A percentile compares a stretch with the other conserved stretches of the same genome.
Conservation (phyloP, 1,140 invertebrate genomes). For the Drosophila navojoa region DNA sequence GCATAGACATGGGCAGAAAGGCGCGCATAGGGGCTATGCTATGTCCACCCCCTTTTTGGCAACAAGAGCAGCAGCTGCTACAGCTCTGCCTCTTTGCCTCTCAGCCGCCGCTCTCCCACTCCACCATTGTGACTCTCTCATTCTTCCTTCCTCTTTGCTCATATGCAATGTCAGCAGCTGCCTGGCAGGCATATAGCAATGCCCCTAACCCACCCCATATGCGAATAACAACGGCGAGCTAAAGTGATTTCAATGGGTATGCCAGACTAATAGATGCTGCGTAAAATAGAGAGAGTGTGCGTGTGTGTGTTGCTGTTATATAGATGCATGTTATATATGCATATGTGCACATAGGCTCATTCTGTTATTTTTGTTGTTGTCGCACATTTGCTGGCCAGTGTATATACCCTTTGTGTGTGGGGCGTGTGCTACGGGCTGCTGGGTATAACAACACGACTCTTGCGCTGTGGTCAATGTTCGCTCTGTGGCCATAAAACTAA, state of each 20-base stretch:
- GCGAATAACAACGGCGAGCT: slow-evolving; percentile 6
- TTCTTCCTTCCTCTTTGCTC: slow-evolving; percentile 10
- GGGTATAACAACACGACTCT: slow-evolving; percentile 2
- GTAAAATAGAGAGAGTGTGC: too few species aligned
- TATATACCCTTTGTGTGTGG: background rate
- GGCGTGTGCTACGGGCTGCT: background rate
- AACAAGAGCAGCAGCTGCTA: slow-evolving; percentile 33
- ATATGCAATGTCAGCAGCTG: slow-evolving; percentile 46
- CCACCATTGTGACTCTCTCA: background rate
- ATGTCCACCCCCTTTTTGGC: slow-evolving; percentile 13
- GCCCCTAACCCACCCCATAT: slow-evolving; percentile 23
- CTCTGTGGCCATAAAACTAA: slow-evolving; percentile 11
- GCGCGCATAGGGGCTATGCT: slow-evolving; percentile 22
- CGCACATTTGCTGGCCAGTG: too few species aligned
- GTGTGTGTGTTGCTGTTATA: too few species aligned
- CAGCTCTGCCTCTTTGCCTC: background rate
- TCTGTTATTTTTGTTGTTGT: too few species aligned
- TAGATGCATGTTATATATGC: too few species aligned
- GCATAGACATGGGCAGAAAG: slow-evolving; percentile 9
- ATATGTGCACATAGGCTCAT: too few species aligned
- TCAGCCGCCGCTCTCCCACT: background rate
- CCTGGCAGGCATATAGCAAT: background rate
- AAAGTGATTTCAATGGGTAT: background rate
- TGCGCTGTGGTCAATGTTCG: slow-evolving; percentile 16
- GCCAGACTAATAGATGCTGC: background rate